phyloP scores from a whole-genome alignment of 2,888 invertebrate genomes.

The Ypsolopha scabrella region DNA sequence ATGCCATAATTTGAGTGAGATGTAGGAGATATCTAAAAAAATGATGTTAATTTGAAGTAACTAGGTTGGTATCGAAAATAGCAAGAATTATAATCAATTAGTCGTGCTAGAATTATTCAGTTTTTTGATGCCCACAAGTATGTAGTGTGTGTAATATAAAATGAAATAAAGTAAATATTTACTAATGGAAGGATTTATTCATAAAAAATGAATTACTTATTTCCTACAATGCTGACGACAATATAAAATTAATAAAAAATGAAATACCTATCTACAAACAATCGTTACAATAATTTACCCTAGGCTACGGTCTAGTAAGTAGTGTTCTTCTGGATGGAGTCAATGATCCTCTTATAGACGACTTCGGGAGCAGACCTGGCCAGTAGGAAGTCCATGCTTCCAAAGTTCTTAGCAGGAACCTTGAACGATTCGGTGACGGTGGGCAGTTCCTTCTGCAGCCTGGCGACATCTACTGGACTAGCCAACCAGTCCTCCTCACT shows the following conservation, averaged over 20 bases:
- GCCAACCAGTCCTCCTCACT: constrained; percentile 76
- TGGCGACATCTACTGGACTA: constrained; percentile 68
- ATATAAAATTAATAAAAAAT: background rate
- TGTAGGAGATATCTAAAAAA: too few species aligned
- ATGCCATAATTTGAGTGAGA: too few species aligned
- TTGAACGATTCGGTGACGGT: constrained; percentile 64
- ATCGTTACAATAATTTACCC: background rate
- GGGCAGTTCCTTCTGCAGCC: constrained; percentile 65
- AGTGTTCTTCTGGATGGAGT: constrained; percentile 30
- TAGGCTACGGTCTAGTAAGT: constrained; percentile 10
- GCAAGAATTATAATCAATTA: too few species aligned
- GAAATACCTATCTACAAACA: background rate
- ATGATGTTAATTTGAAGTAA: too few species aligned
- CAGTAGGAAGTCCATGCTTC: constrained; percentile 57
- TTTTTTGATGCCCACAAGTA: too few species aligned
- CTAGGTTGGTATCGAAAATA: too few species aligned
- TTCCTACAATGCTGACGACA: background rate
- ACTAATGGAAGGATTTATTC: constrained; percentile 36
- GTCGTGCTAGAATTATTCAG: too few species aligned
- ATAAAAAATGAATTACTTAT: constrained; percentile 14
- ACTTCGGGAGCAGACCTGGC: constrained; percentile 39
- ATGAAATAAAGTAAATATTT: background rate
- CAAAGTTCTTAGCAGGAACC: constrained; percentile 63
- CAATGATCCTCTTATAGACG: constrained; percentile 44
- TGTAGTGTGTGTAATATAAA: too few species aligned